Evolutionary conservation across 1,140 invertebrate genomes (phyloP).

Genomic region (Chironomus striatipennis): DNA sequence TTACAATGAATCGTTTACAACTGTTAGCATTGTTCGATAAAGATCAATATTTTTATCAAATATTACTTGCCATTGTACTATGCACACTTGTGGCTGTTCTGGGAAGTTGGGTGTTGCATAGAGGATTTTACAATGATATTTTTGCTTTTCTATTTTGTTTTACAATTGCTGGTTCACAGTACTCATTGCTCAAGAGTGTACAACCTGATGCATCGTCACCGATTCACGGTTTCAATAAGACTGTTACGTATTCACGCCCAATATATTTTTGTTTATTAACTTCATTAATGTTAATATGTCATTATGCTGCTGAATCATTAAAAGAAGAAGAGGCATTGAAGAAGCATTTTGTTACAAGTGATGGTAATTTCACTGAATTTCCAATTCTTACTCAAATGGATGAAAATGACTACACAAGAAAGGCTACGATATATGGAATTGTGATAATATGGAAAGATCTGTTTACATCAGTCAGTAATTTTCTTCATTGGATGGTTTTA

Average conservation of each 20-base stretch:
- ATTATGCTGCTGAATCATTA: constrained; percentile 34
- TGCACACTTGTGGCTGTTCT: constrained; percentile 79
- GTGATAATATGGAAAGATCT: constrained; percentile 58
- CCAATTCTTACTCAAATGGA: neutral
- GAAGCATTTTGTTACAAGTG: neutral
- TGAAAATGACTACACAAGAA: neutral
- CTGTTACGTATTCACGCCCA: constrained; percentile 87
- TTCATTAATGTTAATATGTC: constrained; percentile 38
- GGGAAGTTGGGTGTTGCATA: constrained; percentile 73
- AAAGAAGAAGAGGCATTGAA: neutral
- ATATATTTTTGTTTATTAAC: constrained; percentile 91
- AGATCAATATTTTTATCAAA: constrained; percentile 78
- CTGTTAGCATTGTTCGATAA: constrained; percentile 87
- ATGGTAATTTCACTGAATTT: neutral
- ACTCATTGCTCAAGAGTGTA: constrained; percentile 95
- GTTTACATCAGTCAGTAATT: constrained; percentile 50
- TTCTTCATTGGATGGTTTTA: constrained; percentile 5
- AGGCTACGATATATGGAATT: constrained; percentile 64
- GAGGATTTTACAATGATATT: constrained; percentile 84
- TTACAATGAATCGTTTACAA: constrained; percentile 85
- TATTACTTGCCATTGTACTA: constrained; percentile 72
- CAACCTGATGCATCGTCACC: constrained; percentile 98
- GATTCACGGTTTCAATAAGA: constrained; percentile 94
- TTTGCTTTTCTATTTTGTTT: constrained; percentile 93
- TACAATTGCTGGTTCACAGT: constrained; percentile 93